Base-by-base conservation (phyloP, 2,113 vertebrate species). In the Gobiocypris rarus region DNA sequence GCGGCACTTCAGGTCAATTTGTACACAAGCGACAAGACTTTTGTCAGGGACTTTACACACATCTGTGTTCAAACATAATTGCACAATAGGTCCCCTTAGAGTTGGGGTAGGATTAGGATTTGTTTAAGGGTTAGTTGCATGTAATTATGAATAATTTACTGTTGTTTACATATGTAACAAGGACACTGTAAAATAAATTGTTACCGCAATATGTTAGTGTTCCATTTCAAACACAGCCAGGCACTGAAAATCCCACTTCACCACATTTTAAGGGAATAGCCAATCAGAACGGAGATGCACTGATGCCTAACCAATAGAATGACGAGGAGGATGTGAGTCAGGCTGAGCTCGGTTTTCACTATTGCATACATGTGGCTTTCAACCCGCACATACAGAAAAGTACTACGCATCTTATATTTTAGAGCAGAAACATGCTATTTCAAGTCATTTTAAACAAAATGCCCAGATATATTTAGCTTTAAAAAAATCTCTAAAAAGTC, bases 351-450 rank as follows among this genome's bases (percentile, higher is more conserved):
- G 82, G 84, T 90, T 87, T 88, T 77, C 61, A 76, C 84, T 89
- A 87, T 89, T 94, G 92, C 91, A 93, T 90, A 91, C 85, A 85
- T 83, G 85, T 82, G 61, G 85, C 75, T 76, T 82, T 63, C 48
- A 85, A 74, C 82, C 54, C 24, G 26, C 6, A 34, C 77, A 58
- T 65, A 75, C 28, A 77, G 77, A 74, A 77, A 82, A 85, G 31
- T 43, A 83, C 17, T 80, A 83, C 61, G 71, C 56, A 77, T 67
- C 41, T 71, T 85, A 63, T 43, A 54, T 86, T 56, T 82, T 85
- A 87, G 84, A 84, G 88, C 82, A 79, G 56, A 52, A 86, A 81
- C 89, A 92, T 91, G 90, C 88, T 89, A 63, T 41, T 70, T 70
- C 38, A 75, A 81, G 50, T 87, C 9, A 69, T 87, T 52, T 83